These are phyloP conservation scores for Heterodera schachtii DNA, from an alignment of 1,140 invertebrate species.

Conservation along the genomic window DNA sequence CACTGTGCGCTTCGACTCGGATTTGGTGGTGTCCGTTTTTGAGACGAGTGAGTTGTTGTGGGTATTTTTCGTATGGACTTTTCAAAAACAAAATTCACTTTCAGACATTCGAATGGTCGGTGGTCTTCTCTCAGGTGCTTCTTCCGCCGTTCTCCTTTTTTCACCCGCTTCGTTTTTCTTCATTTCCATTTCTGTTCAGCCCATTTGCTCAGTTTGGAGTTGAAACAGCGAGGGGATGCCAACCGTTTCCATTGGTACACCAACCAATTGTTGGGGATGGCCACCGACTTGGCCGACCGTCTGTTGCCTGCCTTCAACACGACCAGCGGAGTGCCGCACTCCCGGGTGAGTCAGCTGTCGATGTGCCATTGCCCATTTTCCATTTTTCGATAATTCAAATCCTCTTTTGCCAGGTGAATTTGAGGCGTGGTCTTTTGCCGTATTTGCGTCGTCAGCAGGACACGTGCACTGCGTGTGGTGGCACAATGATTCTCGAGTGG, in stretches of 20 bases:
- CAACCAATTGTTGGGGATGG: slow-evolving; percentile 84
- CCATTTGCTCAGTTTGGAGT: slow-evolving; percentile 83
- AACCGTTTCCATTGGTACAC: slow-evolving; percentile 85
- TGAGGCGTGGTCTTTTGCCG: slow-evolving; percentile 82
- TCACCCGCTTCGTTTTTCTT: too few relatives aligned
- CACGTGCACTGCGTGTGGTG: slow-evolving; percentile 96
- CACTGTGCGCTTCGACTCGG: slow-evolving; percentile 83
- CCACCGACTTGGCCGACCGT: slow-evolving; percentile 86
- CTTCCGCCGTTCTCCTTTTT: slow-evolving; percentile 8
- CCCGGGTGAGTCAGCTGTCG: slow-evolving; percentile 73
- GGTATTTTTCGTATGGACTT: not conserved
- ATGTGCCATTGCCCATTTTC: not conserved
- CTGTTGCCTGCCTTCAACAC: slow-evolving; percentile 95
- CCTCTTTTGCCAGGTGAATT: slow-evolving; percentile 76
- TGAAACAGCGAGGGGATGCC: slow-evolving; percentile 74
- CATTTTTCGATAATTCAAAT: slow-evolving; percentile 33
- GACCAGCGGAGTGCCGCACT: slow-evolving; percentile 92
- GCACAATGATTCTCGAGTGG: slow-evolving; percentile 95
- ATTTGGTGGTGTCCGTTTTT: slow-evolving; percentile 94
- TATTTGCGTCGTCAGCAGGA: slow-evolving; percentile 75
- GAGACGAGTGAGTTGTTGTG: slow-evolving; percentile 75
- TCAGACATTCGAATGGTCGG: slow-evolving; percentile 86
- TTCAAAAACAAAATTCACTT: not conserved
- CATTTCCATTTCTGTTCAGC: slow-evolving; percentile 69
- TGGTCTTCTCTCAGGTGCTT: slow-evolving; percentile 70